These are phyloP conservation scores for Carabus problematicus DNA, from an alignment of 2,888 invertebrate species.

Conservation along the genomic window DNA sequence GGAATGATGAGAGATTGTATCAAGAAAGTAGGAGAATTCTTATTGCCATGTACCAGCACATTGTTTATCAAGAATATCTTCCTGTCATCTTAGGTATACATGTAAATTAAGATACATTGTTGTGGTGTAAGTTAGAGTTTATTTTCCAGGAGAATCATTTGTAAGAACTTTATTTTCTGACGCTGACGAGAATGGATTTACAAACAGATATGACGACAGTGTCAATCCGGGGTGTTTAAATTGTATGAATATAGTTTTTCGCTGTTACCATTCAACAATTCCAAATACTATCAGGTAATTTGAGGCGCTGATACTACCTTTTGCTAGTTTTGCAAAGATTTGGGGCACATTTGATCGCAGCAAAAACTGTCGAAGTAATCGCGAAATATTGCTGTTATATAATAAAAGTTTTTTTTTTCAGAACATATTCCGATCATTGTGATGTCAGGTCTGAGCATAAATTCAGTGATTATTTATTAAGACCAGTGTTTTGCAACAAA, in stretches of 20 bases:
- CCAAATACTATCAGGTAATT: constrained; percentile 23
- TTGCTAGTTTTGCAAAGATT: no score
- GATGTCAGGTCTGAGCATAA: constrained; percentile 1
- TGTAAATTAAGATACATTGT: not conserved
- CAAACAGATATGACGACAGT: constrained; percentile 20
- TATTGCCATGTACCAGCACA: constrained; percentile 52
- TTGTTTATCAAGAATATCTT: constrained; percentile 53
- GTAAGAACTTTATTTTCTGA: constrained; percentile 16
- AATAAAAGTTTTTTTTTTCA: constrained; percentile 6
- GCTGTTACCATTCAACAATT: constrained; percentile 29
- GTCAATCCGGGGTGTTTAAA: constrained; percentile 23
- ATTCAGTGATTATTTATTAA: constrained; percentile 26
- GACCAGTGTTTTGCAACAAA: constrained; percentile 20
- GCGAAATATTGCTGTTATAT: no score
- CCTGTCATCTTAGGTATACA: constrained; percentile 43
- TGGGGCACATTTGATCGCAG: no score
- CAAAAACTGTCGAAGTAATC: no score
- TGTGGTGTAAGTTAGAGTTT: not conserved
- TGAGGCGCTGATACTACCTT: no score
- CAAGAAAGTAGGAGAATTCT: constrained; percentile 51
- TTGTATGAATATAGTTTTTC: constrained; percentile 28
- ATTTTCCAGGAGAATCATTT: constrained; percentile 27
- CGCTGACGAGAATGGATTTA: constrained; percentile 22
- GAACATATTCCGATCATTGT: constrained; percentile 7
- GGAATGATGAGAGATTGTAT: constrained; percentile 52